Evolutionary conservation across 2,797 vertebrate genomes (phyloP), one percentile per base, ranked within the genome.

Genomic region (Xenentodon cancila): DNA sequence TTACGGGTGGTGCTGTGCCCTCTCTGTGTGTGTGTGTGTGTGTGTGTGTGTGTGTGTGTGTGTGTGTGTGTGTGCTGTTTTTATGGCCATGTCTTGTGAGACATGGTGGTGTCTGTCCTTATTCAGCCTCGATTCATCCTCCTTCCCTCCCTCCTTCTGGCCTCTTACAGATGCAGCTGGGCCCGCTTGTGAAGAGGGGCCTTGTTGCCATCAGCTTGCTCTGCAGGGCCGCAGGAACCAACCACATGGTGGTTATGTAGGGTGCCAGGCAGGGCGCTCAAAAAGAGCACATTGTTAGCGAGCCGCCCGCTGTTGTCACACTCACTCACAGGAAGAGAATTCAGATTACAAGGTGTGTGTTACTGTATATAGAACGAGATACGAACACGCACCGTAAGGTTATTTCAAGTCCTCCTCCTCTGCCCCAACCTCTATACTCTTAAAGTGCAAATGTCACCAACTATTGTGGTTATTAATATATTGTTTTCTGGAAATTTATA

Each of bases 161-260:
- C 58, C 13, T 67, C 64, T 72, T 46, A 42, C 57, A 62, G 68
- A 68, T 50, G 75, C 87, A 88, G 89, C 86, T 90, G 84, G 42
- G 63, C 45, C 81, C 46, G 79, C 30, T 50, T 62, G 71, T 85
- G 71, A 83, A 88, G 73, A 78, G 79, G 61, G 63, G 68, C 73
- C 79, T 87, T 86, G 84, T 90, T 89, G 79, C 73, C 69, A 67
- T 75, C 64, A 16, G 59, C 55, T 68, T n/a, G 66, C 65, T 81
- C 68, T 50, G 68, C 69, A 67, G 72, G 78, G 63, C 60, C 65
- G 37, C 63, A 66, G 55, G 64, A 69, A 64, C 43, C 59, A 64
- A 79, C 77, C 83, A 72, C 77, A 88, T 73, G 54, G 79, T 68
- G 76, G 68, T 62, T 68, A 48, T 71, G 71, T 32, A 55, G 65